These are phyloP conservation scores for Caenorhabditis imperialis DNA, from an alignment of 2,888 invertebrate species.

Conservation along the genomic window DNA sequence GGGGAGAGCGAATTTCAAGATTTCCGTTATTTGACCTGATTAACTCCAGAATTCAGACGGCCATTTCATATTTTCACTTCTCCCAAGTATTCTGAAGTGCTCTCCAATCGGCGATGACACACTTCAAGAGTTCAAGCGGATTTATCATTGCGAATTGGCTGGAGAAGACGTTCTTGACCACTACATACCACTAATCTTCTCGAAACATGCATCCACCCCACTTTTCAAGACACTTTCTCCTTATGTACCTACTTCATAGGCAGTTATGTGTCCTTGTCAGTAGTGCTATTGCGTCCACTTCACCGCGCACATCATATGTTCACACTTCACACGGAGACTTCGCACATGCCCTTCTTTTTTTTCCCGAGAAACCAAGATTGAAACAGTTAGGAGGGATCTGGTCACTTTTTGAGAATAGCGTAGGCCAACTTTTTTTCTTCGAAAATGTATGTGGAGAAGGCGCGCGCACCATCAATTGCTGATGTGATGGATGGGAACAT, in stretches of 20 bases:
- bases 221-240: conserved; percentile 47
- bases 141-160: conserved; percentile 49
- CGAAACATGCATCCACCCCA: conserved; percentile 40
- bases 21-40: conserved; percentile 13
- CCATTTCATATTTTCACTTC: too few relatives aligned
- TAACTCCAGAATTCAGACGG: too few relatives aligned
- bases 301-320: conserved; percentile 58
- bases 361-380: conserved; percentile 39
- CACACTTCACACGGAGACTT: conserved; percentile 53
- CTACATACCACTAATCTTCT: conserved; percentile 50
- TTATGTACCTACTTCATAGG: conserved; percentile 57
- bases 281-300: conserved; percentile 62
- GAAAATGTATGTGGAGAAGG: background rate
- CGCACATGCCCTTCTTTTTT: conserved; percentile 21
- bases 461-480: conserved; percentile 43
- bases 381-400: conserved; percentile 26
- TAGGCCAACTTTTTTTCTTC: conserved; percentile 17
- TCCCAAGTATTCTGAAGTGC: too few relatives aligned
- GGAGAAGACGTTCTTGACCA: conserved; percentile 51
- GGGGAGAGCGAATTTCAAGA: background rate
- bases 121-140: conserved; percentile 54
- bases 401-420: background rate
- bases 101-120: conserved; percentile 3
- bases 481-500: conserved; percentile 55
- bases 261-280: conserved; percentile 62